A percentile compares a stretch with the other conserved stretches of the same genome.
phyloP scores from a whole-genome alignment of 2,888 invertebrate species.

The Acanthococcus lagerstroemiae region DNA sequence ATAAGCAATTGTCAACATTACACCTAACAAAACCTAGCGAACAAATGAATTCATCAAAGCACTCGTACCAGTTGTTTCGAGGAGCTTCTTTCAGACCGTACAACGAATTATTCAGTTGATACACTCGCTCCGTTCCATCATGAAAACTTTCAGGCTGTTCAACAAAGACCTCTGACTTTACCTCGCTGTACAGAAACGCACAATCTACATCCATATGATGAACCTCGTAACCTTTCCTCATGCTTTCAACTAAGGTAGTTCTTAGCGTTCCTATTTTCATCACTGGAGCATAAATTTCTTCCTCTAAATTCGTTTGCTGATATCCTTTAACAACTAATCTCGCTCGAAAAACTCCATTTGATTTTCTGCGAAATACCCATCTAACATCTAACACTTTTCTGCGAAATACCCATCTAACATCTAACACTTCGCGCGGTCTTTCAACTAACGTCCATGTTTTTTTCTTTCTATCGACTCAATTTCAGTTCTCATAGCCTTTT shows the following conservation, averaged over 20 bases:
- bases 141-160: conserved; percentile 34
- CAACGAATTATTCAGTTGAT: conserved; percentile 35
- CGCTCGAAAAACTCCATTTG: neutral
- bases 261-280: conserved; percentile 15
- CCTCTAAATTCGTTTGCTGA: conserved; percentile 32
- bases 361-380: neutral
- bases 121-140: conserved; percentile 32
- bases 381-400: conserved; percentile 3
- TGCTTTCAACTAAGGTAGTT: conserved; percentile 30
- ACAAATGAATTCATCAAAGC: conserved; percentile 34
- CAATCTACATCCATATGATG: conserved; percentile 35
- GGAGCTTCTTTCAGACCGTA: conserved; percentile 36
- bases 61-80: conserved; percentile 35
- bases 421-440: neutral
- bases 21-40: conserved; percentile 32
- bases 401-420: neutral
- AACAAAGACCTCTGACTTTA: conserved; percentile 33
- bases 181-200: conserved; percentile 31
- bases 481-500: conserved; percentile 9
- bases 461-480: neutral
- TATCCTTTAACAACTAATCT: conserved; percentile 28
- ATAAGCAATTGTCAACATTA: neutral
- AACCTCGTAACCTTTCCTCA: conserved; percentile 30
- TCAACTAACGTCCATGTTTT: conserved; percentile 5
- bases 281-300: conserved; percentile 15